Percentiles rank a stretch among this genome's conserved stretches.
Evolutionary conservation across 2,113 vertebrate genomes (phyloP).

Genomic region (Nerophis ophidion): DNA sequence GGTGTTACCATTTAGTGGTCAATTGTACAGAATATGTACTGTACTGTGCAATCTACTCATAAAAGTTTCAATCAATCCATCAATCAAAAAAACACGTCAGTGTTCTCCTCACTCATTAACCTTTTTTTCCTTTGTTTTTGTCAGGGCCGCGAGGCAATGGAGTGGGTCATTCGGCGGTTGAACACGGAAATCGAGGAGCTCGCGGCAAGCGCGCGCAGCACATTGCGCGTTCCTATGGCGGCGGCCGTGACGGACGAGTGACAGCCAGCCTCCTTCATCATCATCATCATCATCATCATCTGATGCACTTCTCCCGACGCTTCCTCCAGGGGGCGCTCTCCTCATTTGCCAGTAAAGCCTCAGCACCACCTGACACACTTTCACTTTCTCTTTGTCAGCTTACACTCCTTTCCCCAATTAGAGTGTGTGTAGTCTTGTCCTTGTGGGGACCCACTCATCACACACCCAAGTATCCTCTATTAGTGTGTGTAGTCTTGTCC

Average conservation of each 20-base stretch:
- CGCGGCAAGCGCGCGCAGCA: conserved; percentile 82
- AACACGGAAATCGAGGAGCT: conserved; percentile 92
- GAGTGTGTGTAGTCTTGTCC: no score
- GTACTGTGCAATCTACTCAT: no score
- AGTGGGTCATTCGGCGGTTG: conserved; percentile 91
- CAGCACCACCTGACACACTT: background rate
- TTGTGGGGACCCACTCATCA: no score
- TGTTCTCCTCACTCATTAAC: background rate
- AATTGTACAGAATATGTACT: no score
- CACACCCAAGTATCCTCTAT: no score
- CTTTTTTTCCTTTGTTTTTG: no score
- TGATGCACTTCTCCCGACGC: conserved; percentile 24
- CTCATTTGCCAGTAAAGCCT: conserved; percentile 39
- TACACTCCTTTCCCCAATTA: no score
- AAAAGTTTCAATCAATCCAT: no score
- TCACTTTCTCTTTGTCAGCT: no score
- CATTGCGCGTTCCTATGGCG: conserved; percentile 83
- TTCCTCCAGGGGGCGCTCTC: conserved; percentile 15
- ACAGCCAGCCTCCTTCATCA: conserved; percentile 30
- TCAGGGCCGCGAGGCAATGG: conserved; percentile 96
- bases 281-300: conserved; percentile 36
- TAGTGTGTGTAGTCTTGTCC: no score
- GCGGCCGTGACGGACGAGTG: conserved; percentile 86
- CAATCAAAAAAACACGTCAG: no score
- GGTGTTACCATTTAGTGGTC: no score